phyloP scores from a whole-genome alignment of 2,113 vertebrate species.

The Pleuronectes platessa region DNA sequence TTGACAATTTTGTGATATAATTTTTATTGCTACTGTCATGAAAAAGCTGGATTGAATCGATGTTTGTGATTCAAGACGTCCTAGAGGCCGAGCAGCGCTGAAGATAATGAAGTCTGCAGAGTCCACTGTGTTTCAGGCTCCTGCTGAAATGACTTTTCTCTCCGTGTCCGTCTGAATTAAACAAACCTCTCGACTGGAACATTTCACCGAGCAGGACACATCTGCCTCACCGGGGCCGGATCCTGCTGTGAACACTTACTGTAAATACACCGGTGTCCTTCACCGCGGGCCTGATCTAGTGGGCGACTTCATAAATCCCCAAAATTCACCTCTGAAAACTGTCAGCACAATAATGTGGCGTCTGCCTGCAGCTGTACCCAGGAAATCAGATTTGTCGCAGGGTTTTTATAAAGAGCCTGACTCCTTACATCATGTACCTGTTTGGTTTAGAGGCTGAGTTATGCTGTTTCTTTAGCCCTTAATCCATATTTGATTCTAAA shows the following conservation, averaged over 20 bases:
- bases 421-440: neutral
- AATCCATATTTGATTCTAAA: too few species aligned
- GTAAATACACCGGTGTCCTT: constrained; percentile 14
- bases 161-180: constrained; percentile 32
- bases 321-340: constrained; percentile 8
- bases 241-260: constrained; percentile 21
- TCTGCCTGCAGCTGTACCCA: constrained; percentile 3
- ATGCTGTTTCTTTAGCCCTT: too few species aligned
- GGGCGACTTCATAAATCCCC: constrained; percentile 20
- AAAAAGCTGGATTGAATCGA: too few species aligned
- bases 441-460: neutral
- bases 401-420: neutral
- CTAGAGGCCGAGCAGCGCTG: too few species aligned
- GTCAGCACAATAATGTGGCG: neutral
- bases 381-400: constrained; percentile 11
- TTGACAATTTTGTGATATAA: neutral
- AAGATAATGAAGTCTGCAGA: neutral
- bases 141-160: constrained; percentile 19
- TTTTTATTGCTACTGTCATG: too few species aligned
- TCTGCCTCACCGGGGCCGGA: constrained; percentile 8
- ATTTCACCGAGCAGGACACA: constrained; percentile 30
- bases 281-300: neutral
- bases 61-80: too few species aligned
- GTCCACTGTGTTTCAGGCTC: neutral
- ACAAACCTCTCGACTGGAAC: neutral